Base-by-base conservation (phyloP, 2,888 invertebrate species). In the Drosophila maculinotata region DNA sequence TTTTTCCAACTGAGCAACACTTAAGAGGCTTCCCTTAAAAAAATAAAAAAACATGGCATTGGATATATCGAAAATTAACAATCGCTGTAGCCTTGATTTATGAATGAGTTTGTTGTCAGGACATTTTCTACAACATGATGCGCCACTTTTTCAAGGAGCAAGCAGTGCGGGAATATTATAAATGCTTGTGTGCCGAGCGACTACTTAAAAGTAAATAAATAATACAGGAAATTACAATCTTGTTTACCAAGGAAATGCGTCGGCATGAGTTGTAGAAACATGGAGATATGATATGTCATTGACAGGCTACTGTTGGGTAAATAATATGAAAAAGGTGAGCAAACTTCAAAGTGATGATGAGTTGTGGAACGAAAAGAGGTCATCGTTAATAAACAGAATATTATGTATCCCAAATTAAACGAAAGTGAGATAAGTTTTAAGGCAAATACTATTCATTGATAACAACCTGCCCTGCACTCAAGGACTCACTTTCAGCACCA, bases 151-250 rank as follows among this genome's bases (percentile, higher is more conserved):
- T 20, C 1, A n/a, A 39, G 36, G 69, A 59, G 20, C 20, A 20
- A 20, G 72, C 41, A 45, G 14, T 8, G 7, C 17, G 5, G n/a
- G 28, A 31, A n/a, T 48, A 15, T 28, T 44, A 35, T 28, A 10
- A 12, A 35, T 49, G 23, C 17, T 25, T 54, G 12, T 30, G 1
- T 20, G 12, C 31, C 45, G 25, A 17, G 7, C 66, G 56, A 79
- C 64, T 79, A 79, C 84, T 80, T 77, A 83, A 86, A 83, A 83
- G 71, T 60, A 78, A 80, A 83, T 83, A 77, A 83, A 77, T 86
- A 77, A 68, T 53, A 56, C 54, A 67, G 72, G 69, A 78, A 83
- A 83, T 68, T 75, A 69, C 56, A 53, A 39, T 52, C 51, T 62
- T 81, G 72, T 79, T 81, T 70, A 33, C 62, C 26, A 28, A 60